phyloP scores from a whole-genome alignment of 2,113 vertebrate genomes.

The Nyctibius bracteatus region DNA sequence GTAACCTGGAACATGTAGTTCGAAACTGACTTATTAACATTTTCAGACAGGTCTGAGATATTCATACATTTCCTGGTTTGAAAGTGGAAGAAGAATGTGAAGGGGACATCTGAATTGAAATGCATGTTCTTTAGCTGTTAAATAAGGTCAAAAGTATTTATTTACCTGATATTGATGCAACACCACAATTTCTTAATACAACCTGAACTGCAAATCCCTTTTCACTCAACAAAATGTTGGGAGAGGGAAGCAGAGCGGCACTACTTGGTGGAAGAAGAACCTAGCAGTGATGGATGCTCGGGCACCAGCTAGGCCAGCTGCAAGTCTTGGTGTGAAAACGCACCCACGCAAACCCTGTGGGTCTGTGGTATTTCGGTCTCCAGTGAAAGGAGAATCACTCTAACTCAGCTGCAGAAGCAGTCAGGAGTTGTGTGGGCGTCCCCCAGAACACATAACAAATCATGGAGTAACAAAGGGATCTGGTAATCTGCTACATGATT shows the following conservation, averaged over 20 bases:
- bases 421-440: slow-evolving; percentile 27
- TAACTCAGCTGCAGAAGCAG: slow-evolving; percentile 47
- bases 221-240: not conserved
- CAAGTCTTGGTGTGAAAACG: not conserved
- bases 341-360: not conserved
- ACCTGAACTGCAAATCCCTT: not conserved
- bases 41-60: not conserved
- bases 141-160: not conserved
- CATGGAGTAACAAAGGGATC: slow-evolving; percentile 45
- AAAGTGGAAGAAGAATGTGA: not conserved
- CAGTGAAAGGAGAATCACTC: not conserved
- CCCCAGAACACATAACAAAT: slow-evolving; percentile 35
- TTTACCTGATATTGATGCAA: not conserved
- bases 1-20: not conserved
- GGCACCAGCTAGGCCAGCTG: not conserved
- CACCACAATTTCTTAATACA: not conserved
- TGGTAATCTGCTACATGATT: not conserved
- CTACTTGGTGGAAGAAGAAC: not conserved
- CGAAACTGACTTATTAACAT: not conserved
- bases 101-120: not conserved
- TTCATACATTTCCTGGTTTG: not conserved
- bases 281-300: not conserved
- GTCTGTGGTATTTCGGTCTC: not conserved
- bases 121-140: not conserved
- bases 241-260: not conserved